Percentiles rank a stretch among this genome's conserved stretches.
phyloP scores from a whole-genome alignment of 2,797 vertebrate species.

The Ceryle rudis region DNA sequence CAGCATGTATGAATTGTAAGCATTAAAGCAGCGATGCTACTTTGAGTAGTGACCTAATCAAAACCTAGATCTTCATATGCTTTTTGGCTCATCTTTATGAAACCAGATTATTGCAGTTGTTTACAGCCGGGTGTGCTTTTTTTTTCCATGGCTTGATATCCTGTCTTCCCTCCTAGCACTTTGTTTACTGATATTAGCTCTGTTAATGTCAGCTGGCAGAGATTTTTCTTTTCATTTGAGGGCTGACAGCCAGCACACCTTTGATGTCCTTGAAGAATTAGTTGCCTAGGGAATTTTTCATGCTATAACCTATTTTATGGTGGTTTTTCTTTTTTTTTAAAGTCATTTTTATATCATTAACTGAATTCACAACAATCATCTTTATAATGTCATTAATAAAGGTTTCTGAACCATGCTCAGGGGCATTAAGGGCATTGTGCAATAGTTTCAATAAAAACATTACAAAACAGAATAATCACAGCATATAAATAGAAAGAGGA shows the following conservation, averaged over 20 bases:
- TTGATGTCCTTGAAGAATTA: slow-evolving; percentile 43
- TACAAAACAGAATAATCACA: slow-evolving; percentile 22
- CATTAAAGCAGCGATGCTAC: neutral
- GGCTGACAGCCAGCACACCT: slow-evolving; percentile 34
- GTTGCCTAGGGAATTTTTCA: slow-evolving; percentile 40
- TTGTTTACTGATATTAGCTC: slow-evolving; percentile 24
- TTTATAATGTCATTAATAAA: slow-evolving; percentile 20
- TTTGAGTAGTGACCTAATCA: slow-evolving; percentile 3
- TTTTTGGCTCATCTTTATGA: slow-evolving; percentile 21
- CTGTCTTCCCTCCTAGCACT: neutral
- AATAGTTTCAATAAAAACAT: slow-evolving; percentile 33
- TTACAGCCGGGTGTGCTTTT: neutral
- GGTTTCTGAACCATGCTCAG: neutral
- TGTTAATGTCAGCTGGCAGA: slow-evolving; percentile 27
- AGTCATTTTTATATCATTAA: neutral
- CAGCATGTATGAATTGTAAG: neutral
- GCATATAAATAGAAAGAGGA: slow-evolving; percentile 25
- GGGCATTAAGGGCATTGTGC: slow-evolving; percentile 10
- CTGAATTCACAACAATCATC: neutral
- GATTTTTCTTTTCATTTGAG: neutral
- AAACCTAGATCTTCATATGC: neutral
- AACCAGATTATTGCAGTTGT: slow-evolving; percentile 24
- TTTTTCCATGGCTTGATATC: neutral
- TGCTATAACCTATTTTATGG: neutral
- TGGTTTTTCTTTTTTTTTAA: neutral